Evolutionary conservation across 2,797 vertebrate genomes (phyloP), one percentile per base, ranked within the genome.

Genomic region (Setipinna tenuifilis): DNA sequence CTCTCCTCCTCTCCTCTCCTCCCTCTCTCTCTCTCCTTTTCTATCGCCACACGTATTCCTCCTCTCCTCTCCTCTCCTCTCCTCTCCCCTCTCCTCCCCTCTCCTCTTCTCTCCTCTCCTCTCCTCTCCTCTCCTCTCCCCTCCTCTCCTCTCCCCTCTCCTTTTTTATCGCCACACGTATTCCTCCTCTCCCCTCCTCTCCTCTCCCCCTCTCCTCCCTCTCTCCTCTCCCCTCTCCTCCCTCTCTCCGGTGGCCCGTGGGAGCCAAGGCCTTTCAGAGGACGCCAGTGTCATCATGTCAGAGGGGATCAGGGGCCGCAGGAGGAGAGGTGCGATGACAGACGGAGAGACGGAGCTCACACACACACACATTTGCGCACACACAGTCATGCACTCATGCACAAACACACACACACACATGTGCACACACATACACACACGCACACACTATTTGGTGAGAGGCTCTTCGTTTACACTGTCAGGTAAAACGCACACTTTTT

Each of bases 371-470:
- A 28, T 23, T 2, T 9, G 5, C 4, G n/a, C 59, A 65, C 59
- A 61, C 59, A 61, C 62, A 68, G 23, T 28, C 62, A 28, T 23
- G 28, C 62, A 31, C 25, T 3, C 9, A 71, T 19, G 28, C 62
- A 65, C 23, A 65, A 3, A 65, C 61, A 65, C 62, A 65, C 62
- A 28, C 23, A 28, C 23, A 65, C 23, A 28, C 6, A 65, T 2
- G n/a, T 21, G n/a, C 61, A 62, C 61, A 65, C 61, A 65, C 61
- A 65, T 21, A 61, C 59, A 61, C 59, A 61, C 54, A 57, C n/a
- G n/a, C n/a, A 65, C 23, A 28, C 6, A 65, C n/a, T n/a, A n/a
- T n/a, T n/a, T n/a, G n/a, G n/a, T n/a, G n/a, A n/a, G n/a, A n/a
- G n/a, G n/a, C n/a, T n/a, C 35, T 41, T 41, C 2, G 35, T 41